Percentiles rank a stretch among this genome's conserved stretches.
phyloP scores from a whole-genome alignment of 2,888 invertebrate species.

The Suillia variegata region DNA sequence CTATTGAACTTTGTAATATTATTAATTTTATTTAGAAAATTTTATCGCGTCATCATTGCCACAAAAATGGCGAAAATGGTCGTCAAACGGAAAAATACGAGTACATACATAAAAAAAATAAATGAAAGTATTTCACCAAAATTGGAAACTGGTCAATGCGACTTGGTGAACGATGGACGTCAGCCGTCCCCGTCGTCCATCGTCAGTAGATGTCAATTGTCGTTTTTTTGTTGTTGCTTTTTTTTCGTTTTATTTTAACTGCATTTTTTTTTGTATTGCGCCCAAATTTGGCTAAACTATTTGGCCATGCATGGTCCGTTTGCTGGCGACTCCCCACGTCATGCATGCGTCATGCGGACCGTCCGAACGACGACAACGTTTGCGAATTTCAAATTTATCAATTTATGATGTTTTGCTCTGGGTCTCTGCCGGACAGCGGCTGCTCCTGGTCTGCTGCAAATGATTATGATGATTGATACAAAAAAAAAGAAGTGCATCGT shows the following conservation, averaged over 20 bases:
- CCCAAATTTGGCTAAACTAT: conserved; percentile 40
- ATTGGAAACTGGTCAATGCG: conserved; percentile 51
- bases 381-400: too few relatives aligned
- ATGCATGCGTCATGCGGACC: too few relatives aligned
- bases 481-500: too few relatives aligned
- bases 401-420: too few relatives aligned
- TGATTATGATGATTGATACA: conserved; percentile 15
- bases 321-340: background rate
- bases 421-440: too few relatives aligned
- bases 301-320: conserved; percentile 19
- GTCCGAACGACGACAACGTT: too few relatives aligned
- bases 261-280: conserved; percentile 24
- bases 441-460: too few relatives aligned
- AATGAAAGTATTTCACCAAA: conserved; percentile 57
- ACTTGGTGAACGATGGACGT: conserved; percentile 32
- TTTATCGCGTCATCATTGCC: background rate
- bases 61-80: background rate
- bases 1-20: too few relatives aligned
- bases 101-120: conserved; percentile 29
- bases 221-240: too few relatives aligned
- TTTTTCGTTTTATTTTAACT: conserved; percentile 8
- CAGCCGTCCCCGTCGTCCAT: conserved; percentile 36
- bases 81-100: too few relatives aligned
- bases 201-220: conserved; percentile 33
- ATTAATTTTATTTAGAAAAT: too few relatives aligned